Base-by-base conservation (phyloP, 2,113 vertebrate species). In the Choloepus hoffmanni region DNA sequence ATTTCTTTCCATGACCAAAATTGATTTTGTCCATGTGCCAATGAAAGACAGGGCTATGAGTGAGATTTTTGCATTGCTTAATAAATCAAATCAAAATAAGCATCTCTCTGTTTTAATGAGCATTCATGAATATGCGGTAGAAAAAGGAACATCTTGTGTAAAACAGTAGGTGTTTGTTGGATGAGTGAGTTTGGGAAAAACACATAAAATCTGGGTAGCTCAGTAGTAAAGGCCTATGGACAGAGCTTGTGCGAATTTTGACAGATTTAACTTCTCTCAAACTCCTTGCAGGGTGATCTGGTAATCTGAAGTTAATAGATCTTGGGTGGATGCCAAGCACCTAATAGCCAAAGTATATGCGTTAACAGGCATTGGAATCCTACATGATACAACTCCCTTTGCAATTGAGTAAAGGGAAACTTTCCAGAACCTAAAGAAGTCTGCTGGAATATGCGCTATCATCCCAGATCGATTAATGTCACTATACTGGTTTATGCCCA, bases 341-440 rank as follows among this genome's bases (percentile, higher is more conserved):
- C 53, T 73, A 93, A 86, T 87, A 63, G 60, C 21, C 83, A 92
- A 19, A 28, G 45, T 8, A 50, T 15, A 78, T 23, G 33, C 12
- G 24, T 48, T 36, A 89, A 90, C 6, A 95, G 14, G 7, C 24
- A 36, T 19, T 62, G 4, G 40, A 43, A 94, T 86, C 36, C 78
- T 92, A 36, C 63, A 73, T 60, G 26, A 92, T 30, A 85, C 36
- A 84, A 89, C 6, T 82, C 78, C 70, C 15, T 84, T 89, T 36
- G 62, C 74, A 68, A 3, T 58, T 58, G 19, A 95, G 13, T 79
- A 86, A 94, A 91, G 12, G 93, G 26, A 81, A 97, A 87, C 60
- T 90, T 90, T 84, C 76, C 19, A 55, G 94, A 87, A n/a, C 10
- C 70, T 94, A 70, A 95, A 89, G 60, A 96, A 91, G 81, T 43